Base-by-base conservation (phyloP, 2,113 vertebrate species). In the Synodontis membranacea region DNA sequence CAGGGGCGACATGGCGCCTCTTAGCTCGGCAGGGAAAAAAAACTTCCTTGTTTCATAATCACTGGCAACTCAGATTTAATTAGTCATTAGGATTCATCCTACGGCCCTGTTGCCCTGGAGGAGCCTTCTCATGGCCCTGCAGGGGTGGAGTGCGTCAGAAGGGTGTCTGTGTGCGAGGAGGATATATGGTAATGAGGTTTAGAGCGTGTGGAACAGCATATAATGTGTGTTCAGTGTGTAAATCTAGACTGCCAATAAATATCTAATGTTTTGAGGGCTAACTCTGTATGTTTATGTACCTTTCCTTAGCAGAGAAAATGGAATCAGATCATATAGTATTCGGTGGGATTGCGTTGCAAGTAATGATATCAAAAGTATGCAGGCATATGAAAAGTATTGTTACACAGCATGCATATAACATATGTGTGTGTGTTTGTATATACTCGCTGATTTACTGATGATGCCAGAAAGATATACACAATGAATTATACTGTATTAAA, bases 31-130 rank as follows among this genome's bases (percentile, higher is more conserved):
- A 80, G 82, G 90, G 91, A 94, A 93, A 91, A 91, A 93, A 94
- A 92, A 91, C 91, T 87, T 92, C 89, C 82, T 91, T 91, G 91
- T 94, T 93, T 90, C 94, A 93, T 95, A 95, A 94, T 94, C 93
- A 95, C 92, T 89, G 89, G 89, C 92, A 93, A 93, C 91, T 91
- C 91, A 93, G 93, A 92, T 94, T 93, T 94, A 95, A 96, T 96
- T 94, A 94, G 94, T 94, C 93, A 95, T 95, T 94, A 94, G 93
- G 93, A 93, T 94, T 93, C 93, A 94, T 95, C 92, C 89, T 91
- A 94, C 86, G 91, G 91, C 93, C 94, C 92, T 84, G 82, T 82
- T 85, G 75, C 91, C 92, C 93, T 91, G 79, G 91, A 92, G 89
- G 92, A 92, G 87, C 90, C 88, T 91, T 91, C 79, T 84, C 87